A percentile compares a stretch with the other conserved stretches of the same genome.
Evolutionary conservation across 1,140 invertebrate genomes (phyloP).

Genomic region (Heterodera schachtii): DNA sequence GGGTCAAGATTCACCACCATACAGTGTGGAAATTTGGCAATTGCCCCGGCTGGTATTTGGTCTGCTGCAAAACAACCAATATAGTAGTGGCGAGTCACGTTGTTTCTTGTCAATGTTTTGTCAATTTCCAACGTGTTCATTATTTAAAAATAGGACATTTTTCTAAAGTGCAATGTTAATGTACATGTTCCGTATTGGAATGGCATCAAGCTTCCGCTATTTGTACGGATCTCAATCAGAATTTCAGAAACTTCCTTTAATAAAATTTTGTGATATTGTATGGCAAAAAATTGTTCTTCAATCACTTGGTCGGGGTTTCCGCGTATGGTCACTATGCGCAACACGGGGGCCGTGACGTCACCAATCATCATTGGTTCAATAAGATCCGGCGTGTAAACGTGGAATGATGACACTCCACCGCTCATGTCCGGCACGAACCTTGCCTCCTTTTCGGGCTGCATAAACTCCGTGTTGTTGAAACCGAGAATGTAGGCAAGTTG

Average conservation of each 20-base stretch:
- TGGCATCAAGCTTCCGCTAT: no score
- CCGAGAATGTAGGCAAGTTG: slow-evolving; percentile 12
- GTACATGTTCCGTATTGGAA: neutral
- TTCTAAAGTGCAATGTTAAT: neutral
- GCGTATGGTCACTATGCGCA: slow-evolving; percentile 27
- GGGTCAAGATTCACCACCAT: neutral
- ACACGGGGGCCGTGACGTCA: slow-evolving; percentile 27
- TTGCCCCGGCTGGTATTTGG: neutral
- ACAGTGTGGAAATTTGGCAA: neutral
- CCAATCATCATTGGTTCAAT: slow-evolving; percentile 36
- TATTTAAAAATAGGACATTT: neutral
- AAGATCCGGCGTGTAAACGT: slow-evolving; percentile 37
- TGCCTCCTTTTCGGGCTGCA: neutral
- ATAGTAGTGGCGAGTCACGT: neutral
- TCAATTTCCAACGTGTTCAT: slow-evolving; percentile 12
- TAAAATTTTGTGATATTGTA: neutral
- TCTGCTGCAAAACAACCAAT: slow-evolving; percentile 10
- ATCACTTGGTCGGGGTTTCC: neutral
- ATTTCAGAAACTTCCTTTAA: no score
- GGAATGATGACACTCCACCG: slow-evolving; percentile 15
- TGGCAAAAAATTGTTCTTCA: neutral
- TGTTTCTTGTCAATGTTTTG: neutral
- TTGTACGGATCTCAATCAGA: no score
- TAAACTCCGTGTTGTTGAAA: neutral
- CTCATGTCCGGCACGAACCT: slow-evolving; percentile 2